Evolutionary conservation across 2,888 invertebrate genomes (phyloP).

Genomic region (Stictocephala bisonia): DNA sequence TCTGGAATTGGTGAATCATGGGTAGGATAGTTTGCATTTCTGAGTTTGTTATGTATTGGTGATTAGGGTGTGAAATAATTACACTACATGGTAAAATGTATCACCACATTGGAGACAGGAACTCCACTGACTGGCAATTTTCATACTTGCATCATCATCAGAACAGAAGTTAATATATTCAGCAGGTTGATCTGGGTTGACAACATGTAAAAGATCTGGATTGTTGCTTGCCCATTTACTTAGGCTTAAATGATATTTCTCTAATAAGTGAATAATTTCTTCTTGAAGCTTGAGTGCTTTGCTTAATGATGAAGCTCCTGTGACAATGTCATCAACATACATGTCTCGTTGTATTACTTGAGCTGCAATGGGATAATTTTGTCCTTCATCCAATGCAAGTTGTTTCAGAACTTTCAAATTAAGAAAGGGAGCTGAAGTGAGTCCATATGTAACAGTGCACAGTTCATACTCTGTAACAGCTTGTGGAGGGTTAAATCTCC

Average conservation of each 20-base stretch:
- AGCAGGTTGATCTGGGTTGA: background rate
- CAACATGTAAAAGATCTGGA: conserved; percentile 15
- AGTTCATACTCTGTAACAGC: conserved; percentile 50
- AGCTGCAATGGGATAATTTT: conserved; percentile 51
- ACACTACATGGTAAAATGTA: no score
- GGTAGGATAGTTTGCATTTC: no score
- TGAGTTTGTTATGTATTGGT: no score
- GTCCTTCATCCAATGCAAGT: conserved; percentile 51
- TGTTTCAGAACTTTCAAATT: conserved; percentile 52
- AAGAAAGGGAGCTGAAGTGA: conserved; percentile 52
- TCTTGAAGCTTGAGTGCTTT: conserved; percentile 50
- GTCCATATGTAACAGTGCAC: conserved; percentile 54
- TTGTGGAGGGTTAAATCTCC: conserved; percentile 30
- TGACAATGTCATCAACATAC: conserved; percentile 58
- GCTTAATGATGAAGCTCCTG: conserved; percentile 51
- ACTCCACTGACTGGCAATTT: no score
- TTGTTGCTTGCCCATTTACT: conserved; percentile 55
- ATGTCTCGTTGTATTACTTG: conserved; percentile 49
- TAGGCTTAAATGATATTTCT: conserved; percentile 50
- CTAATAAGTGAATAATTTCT: conserved; percentile 50
- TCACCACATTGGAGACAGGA: no score
- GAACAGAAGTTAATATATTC: background rate
- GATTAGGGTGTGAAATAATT: no score
- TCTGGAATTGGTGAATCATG: no score
- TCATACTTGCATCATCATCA: conserved; percentile 34